These are phyloP conservation scores for Jordanella pulchra DNA, from an alignment of 2,797 vertebrate species.

Conservation along the genomic window DNA sequence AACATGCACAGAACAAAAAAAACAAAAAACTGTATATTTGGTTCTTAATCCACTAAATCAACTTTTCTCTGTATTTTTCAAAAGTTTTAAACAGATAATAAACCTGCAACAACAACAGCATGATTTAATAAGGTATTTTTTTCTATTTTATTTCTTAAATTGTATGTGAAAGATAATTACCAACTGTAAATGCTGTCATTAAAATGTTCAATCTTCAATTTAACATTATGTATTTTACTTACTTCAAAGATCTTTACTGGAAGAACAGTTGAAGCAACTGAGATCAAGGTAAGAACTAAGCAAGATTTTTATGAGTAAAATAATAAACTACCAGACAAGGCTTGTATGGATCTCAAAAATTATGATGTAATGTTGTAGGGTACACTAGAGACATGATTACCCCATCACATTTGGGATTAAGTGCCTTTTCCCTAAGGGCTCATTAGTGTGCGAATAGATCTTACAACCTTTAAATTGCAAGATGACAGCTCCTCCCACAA, in stretches of 20 bases:
- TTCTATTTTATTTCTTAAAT: not conserved
- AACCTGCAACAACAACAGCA: not conserved
- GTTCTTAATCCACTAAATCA: not conserved
- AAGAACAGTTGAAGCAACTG: not conserved
- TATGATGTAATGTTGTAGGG: too few relatives aligned
- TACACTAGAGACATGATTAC: too few relatives aligned
- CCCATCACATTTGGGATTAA: too few relatives aligned
- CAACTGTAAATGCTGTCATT: too few relatives aligned
- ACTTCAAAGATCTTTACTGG: not conserved
- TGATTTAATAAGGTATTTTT: not conserved
- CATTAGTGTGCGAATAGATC: too few relatives aligned
- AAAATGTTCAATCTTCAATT: too few relatives aligned
- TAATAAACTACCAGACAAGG: too few relatives aligned
- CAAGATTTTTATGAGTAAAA: not conserved
- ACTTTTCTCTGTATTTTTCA: not conserved
- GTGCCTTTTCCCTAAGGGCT: too few relatives aligned
- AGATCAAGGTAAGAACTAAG: not conserved
- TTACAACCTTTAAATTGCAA: too few relatives aligned
- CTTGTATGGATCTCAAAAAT: too few relatives aligned
- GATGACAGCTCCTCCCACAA: too few relatives aligned
- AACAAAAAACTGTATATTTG: not conserved
- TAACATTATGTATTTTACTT: not conserved
- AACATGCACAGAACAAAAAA: too few relatives aligned
- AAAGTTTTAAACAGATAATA: constrained; percentile 1
- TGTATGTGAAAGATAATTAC: not conserved